phyloP scores from a whole-genome alignment of 2,113 vertebrate genomes.

The Hyperopisus bebe region DNA sequence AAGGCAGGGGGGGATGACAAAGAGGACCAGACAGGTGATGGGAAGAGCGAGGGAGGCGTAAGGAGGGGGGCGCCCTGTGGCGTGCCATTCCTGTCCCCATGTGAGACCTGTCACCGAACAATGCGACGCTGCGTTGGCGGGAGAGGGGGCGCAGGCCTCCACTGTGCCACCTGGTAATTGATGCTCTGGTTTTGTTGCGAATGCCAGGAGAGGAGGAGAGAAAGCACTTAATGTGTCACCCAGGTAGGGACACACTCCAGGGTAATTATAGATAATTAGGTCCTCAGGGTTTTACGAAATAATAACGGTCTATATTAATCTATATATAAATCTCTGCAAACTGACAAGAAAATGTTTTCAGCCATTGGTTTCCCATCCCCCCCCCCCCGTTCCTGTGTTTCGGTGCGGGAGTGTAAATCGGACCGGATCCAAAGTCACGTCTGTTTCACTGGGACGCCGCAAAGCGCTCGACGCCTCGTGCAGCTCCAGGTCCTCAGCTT shows the following conservation, averaged over 20 bases:
- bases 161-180: constrained; percentile 25
- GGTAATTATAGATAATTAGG: constrained; percentile 45
- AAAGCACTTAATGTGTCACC: constrained; percentile 37
- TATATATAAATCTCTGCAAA: constrained; percentile 19
- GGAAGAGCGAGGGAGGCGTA: constrained; percentile 17
- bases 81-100: background rate
- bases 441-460: no score
- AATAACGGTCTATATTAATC: constrained; percentile 29
- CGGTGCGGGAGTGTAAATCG: background rate
- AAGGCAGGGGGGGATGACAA: background rate
- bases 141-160: background rate
- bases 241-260: constrained; percentile 39
- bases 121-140: background rate
- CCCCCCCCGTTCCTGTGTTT: background rate
- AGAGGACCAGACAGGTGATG: background rate
- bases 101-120: constrained; percentile 2
- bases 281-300: constrained; percentile 30
- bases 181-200: constrained; percentile 31
- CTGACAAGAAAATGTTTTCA: constrained; percentile 27
- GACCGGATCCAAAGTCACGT: background rate
- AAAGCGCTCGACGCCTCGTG: background rate
- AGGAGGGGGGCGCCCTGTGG: background rate
- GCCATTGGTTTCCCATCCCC: constrained; percentile 13
- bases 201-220: constrained; percentile 11
- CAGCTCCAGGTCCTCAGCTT: constrained; percentile 24